phyloP scores from a whole-genome alignment of 2,888 invertebrate species.

The Drosophila testacea region DNA sequence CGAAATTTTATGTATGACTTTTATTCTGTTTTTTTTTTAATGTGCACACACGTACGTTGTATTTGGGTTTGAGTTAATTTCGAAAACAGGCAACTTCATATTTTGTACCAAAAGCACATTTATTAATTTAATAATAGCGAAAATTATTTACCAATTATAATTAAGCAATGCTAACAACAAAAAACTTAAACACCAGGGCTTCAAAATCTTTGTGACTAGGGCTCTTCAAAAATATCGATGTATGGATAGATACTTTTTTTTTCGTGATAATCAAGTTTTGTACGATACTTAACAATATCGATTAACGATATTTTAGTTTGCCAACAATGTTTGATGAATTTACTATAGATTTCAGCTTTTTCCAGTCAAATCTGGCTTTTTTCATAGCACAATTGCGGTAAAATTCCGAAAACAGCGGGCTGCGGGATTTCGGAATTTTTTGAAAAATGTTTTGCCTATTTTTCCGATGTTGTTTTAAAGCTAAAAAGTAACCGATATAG shows the following conservation, averaged over 20 bases:
- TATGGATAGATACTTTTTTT: not conserved
- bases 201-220: slow-evolving; percentile 40
- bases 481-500: too few relatives aligned
- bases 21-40: slow-evolving; percentile 1
- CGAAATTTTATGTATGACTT: not conserved
- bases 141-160: slow-evolving; percentile 62
- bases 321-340: too few relatives aligned
- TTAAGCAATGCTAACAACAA: slow-evolving; percentile 68
- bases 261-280: too few relatives aligned
- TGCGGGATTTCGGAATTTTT: too few relatives aligned
- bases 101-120: not conserved
- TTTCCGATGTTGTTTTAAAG: too few relatives aligned
- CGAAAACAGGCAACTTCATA: not conserved
- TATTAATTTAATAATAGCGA: not conserved
- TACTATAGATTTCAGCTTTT: too few relatives aligned
- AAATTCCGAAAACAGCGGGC: too few relatives aligned
- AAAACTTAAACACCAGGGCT: slow-evolving; percentile 61
- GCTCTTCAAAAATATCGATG: not conserved
- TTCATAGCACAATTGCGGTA: too few relatives aligned
- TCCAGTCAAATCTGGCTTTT: too few relatives aligned
- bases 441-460: too few relatives aligned
- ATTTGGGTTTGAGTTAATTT: not conserved
- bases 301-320: too few relatives aligned
- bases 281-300: too few relatives aligned
- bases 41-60: not conserved